Conservation (phyloP, 2,888 invertebrate genomes). For the Microplitis manilae region DNA sequence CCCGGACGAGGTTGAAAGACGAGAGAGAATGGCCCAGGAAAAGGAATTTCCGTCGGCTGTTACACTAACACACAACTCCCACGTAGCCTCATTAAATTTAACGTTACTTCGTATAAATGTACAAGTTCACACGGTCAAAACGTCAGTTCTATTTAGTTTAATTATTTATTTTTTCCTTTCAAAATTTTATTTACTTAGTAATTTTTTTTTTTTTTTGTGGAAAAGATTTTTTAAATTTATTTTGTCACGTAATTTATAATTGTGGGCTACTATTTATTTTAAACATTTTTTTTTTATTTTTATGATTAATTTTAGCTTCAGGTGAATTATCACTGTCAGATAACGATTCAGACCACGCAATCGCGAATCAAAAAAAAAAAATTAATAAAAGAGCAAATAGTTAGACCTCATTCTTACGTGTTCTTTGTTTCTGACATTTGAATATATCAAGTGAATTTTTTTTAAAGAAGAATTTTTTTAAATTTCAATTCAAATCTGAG, state of each 20-base stretch:
- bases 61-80: slow-evolving; percentile 47
- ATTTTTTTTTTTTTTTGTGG: neutral
- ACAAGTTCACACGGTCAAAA: slow-evolving; percentile 20
- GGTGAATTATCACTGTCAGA: no score
- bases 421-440: slow-evolving; percentile 5
- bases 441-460: slow-evolving; percentile 3
- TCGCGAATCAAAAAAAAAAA: neutral
- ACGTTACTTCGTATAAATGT: slow-evolving; percentile 10
- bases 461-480: neutral
- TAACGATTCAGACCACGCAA: neutral
- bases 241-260: no score
- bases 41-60: slow-evolving; percentile 46
- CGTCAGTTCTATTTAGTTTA: neutral
- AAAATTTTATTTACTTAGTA: neutral
- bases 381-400: neutral
- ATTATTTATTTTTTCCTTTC: neutral
- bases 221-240: no score
- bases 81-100: slow-evolving; percentile 47
- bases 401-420: slow-evolving; percentile 12
- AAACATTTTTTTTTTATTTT: no score
- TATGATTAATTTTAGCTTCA: no score
- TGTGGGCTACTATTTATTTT: no score
- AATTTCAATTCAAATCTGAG: neutral
- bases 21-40: slow-evolving; percentile 31
- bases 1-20: slow-evolving; percentile 32